These are phyloP conservation scores for Grammatotria lemairii DNA, from an alignment of 2,113 vertebrate species.

Conservation along the genomic window DNA sequence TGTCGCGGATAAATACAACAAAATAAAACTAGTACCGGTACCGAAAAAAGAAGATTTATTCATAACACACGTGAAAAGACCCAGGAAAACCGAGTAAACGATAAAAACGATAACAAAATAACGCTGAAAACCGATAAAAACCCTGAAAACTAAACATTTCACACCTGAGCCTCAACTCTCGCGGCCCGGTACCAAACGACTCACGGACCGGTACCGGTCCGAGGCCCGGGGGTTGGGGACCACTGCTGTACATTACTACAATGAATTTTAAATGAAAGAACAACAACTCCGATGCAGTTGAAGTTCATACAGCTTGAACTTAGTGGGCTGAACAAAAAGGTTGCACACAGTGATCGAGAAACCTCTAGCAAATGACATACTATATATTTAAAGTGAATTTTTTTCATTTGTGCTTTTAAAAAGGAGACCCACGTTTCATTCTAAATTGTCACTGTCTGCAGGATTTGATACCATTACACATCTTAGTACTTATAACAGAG, in stretches of 20 bases:
- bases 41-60: no score
- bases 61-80: no score
- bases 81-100: no score
- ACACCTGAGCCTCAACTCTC: no score
- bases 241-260: neutral
- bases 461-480: neutral
- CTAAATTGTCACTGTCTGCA: neutral
- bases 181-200: no score
- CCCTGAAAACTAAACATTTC: no score
- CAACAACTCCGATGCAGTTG: fast-evolving
- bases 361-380: fast-evolving
- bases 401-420: neutral
- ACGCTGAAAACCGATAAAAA: no score
- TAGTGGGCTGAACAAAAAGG: neutral
- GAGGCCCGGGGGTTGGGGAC: no score
- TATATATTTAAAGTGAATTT: neutral
- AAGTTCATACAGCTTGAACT: neutral
- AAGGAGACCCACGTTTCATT: neutral
- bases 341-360: neutral
- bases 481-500: neutral
- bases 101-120: no score
- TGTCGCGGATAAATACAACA: no score
- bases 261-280: neutral
- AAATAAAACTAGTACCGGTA: no score
- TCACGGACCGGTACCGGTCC: no score